Evolutionary conservation across 2,888 invertebrate genomes (phyloP).

Genomic region (Harpagoxenus sublaevis): DNA sequence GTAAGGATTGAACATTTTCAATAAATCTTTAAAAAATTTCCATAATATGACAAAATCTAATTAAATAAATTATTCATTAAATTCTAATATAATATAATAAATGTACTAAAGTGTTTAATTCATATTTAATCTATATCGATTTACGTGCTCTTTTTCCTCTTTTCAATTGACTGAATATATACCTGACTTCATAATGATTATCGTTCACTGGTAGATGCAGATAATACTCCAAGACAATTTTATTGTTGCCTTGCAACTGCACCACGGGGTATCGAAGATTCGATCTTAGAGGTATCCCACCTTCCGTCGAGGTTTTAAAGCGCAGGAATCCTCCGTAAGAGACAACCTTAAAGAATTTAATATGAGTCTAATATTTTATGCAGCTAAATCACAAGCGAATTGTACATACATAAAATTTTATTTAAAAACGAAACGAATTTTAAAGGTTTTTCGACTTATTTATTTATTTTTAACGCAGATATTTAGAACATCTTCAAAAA

Average conservation of each 20-base stretch:
- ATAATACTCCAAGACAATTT: constrained; percentile 92
- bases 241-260: constrained; percentile 92
- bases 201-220: constrained; percentile 82
- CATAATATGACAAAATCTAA: not conserved
- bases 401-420: not conserved
- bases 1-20: not conserved
- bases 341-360: constrained; percentile 87
- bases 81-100: not conserved
- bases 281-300: constrained; percentile 88
- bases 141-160: not conserved
- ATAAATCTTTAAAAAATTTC: constrained; percentile 5
- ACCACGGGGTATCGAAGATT: constrained; percentile 92
- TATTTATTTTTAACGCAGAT: not conserved
- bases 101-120: not conserved
- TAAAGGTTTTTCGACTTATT: not conserved
- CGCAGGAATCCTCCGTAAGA: constrained; percentile 96
- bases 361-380: not conserved
- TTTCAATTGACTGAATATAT: constrained; percentile 49
- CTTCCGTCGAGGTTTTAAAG: constrained; percentile 91
- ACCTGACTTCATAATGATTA: constrained; percentile 87
- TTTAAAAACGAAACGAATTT: not conserved
- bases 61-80: not conserved
- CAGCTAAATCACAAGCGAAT: not conserved
- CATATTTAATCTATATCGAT: not conserved
- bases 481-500: not conserved